Conservation (phyloP, 2,113 vertebrate genomes). For the Dromaius novaehollandiae region DNA sequence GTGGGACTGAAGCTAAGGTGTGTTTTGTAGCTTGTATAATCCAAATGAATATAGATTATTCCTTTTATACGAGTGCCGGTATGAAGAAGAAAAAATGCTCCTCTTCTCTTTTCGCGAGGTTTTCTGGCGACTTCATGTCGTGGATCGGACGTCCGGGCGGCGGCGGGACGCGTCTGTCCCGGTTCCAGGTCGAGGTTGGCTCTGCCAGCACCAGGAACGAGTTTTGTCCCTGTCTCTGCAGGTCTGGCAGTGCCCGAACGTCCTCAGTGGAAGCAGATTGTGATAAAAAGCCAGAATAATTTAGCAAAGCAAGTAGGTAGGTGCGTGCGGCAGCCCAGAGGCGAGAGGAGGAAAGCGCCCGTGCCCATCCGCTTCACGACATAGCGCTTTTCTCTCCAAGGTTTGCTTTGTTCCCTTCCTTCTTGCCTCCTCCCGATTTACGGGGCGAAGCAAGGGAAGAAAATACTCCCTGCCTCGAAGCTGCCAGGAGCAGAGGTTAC, state of each 20-base stretch:
- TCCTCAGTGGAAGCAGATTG: background rate
- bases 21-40: conserved; percentile 64
- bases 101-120: background rate
- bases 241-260: fast-evolving
- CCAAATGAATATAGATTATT: conserved; percentile 59
- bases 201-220: fast-evolving
- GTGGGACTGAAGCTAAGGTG: conserved; percentile 61
- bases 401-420: background rate
- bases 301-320: background rate
- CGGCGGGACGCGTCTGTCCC: background rate
- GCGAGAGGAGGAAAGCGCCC: background rate
- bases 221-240: too few relatives aligned
- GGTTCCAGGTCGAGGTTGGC: background rate
- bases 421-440: background rate
- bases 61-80: conserved; percentile 19
- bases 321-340: background rate
- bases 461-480: background rate
- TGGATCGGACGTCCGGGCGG: too few relatives aligned
- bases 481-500: background rate
- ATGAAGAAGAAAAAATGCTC: background rate
- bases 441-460: background rate
- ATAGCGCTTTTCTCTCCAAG: background rate
- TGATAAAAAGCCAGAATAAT: background rate
- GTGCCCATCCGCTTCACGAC: background rate
- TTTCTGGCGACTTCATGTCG: background rate